Base-by-base conservation (phyloP, 2,888 invertebrate species). In the Oligia latruncula region DNA sequence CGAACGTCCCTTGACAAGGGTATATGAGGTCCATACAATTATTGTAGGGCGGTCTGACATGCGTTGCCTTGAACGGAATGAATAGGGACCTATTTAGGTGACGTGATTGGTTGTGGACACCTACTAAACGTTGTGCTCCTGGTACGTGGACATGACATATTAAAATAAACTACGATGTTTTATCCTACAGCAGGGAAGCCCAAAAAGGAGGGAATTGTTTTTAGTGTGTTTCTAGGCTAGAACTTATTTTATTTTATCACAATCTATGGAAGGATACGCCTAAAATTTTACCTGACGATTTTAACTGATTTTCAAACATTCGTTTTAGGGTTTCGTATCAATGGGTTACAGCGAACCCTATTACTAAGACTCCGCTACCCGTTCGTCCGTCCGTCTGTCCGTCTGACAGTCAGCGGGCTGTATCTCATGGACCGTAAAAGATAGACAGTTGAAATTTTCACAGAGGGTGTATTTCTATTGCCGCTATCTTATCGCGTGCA, bases 1-100 rank as follows among this genome's bases (percentile, higher is more conserved):
- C 90, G 88, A 83, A 88, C 75, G 80, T 84, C 74, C 79, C 78
- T 87, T 94, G 94, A 94, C 94, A 90, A 91, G 94, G 94, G 94
- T 93, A 80, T 86, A 82, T 90, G 89, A 90, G 86, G 65, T 58
- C 77, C 58, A 78, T 72, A 78, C 74, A 81, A 77, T 83, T 74
- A 77, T 80, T 77, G 40, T 73, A 66, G 79, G 67, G 72, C 43
- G 52, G 17, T 60, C 58, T 86, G 88, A 80, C 80, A 68, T 82
- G 73, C 60, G 84, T 17, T 66, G 66, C 35, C 75, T n/a, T 82
- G 65, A 85, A 84, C 82, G 17, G 74, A 58, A 73, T 88, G 86
- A 86, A 89, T 84, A 52, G 72, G 20, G 13, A 23, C 43, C 43
- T 83, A 78, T 84, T 84, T 81, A 77, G 68, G 64, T 73, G 70